Evolutionary conservation across 2,888 invertebrate species (phyloP), one percentile per base, ranked within the genome.

Genomic region (Trachelus stipa): DNA sequence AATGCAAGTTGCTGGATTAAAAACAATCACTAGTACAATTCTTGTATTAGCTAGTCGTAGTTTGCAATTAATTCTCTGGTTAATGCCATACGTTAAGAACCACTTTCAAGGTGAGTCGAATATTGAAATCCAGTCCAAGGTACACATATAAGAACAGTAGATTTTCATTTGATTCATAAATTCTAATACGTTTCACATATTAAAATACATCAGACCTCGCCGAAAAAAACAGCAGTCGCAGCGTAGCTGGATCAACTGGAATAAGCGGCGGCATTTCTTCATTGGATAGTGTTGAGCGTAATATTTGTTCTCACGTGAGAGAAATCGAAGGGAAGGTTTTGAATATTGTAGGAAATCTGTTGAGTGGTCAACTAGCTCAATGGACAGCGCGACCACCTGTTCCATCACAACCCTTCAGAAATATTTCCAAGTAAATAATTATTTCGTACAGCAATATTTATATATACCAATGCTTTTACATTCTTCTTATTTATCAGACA

Each of bases 301-400:
- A 97, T 91, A 95, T 97, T 88, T 93, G 95, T 81, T 96, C 98
- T 88, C 99, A 99, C 92, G 96, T 98, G 81, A 95, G 96, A 86
- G 98, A 98, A 92, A 96, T 99, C 85, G 96, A 97, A 89, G 95
- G 95, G 88, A 99, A 99, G 93, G 95, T 99, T 85, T 94, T 97
- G 83, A 94, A 95, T 75, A 98, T 99, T 88, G 97, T 99, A 86
- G 97, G 96, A 88, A 96, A 95, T 87, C 95, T 98, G 90, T 93
- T 98, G 73, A 94, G 95, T 75, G 95, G 95, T 81, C 97, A 98
- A 88, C 92, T 99, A 85, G 93, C 94, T 34, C 94, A 95, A 85
- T 99, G 99, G 98, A 97, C 98, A 91, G 98, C 98, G 0, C 96
- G 97, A 87, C 98, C 98, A 33, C 98, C 98, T 0, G 96, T 98